A percentile compares a stretch with the other conserved stretches of the same genome.
Evolutionary conservation across 2,888 invertebrate species (phyloP).

Genomic region (Anthoptus insignis): DNA sequence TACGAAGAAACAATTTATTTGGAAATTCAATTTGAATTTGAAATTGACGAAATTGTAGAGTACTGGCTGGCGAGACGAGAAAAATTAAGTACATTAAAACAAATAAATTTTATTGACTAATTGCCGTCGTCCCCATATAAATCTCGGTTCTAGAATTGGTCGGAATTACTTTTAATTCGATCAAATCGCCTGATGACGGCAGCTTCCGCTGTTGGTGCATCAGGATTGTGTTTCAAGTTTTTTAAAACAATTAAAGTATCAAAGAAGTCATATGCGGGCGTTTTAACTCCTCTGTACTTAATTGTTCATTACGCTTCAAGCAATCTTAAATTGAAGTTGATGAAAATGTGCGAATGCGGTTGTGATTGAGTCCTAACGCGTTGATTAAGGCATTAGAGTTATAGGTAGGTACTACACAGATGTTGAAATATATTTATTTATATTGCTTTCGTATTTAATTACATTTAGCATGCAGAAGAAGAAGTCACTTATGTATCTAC

Average conservation of each 20-base stretch:
- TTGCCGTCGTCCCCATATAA: conserved; percentile 57
- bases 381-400: no score
- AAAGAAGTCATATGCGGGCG: conserved; percentile 19
- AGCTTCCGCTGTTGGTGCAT: conserved; percentile 64
- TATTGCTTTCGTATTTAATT: no score
- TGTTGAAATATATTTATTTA: neutral
- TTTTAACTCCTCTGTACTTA: neutral
- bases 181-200: conserved; percentile 71
- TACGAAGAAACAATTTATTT: no score
- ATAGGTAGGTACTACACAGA: no score
- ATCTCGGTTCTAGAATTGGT: conserved; percentile 58
- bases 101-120: conserved; percentile 67
- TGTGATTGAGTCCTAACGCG: no score
- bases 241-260: conserved; percentile 46
- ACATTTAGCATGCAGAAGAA: no score
- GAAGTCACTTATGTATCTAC: no score
- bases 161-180: conserved; percentile 74
- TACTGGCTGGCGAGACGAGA: conserved; percentile 2
- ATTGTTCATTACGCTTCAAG: neutral
- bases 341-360: neutral
- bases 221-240: conserved; percentile 49
- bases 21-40: neutral
- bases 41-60: neutral
- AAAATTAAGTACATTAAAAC: conserved; percentile 52
- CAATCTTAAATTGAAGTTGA: neutral